Evolutionary conservation across 2,797 vertebrate genomes (phyloP).

Genomic region (Cyprinella venusta): DNA sequence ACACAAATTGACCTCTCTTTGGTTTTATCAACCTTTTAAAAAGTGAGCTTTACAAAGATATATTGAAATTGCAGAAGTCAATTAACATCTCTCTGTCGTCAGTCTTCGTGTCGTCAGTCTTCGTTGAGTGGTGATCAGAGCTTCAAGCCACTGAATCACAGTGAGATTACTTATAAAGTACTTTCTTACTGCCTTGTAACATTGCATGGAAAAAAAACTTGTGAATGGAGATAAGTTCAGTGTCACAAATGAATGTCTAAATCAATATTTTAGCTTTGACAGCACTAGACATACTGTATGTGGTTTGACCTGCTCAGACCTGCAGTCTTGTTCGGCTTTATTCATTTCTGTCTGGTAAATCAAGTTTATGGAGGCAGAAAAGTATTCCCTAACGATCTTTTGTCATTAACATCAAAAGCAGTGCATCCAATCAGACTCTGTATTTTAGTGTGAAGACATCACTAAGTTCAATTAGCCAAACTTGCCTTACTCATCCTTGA

Average conservation of each 20-base stretch:
- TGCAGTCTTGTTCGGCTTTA: constrained; percentile 2
- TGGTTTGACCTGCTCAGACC: constrained; percentile 9
- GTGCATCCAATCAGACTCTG: neutral
- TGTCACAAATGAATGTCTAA: constrained; percentile 22
- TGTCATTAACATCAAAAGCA: constrained; percentile 2
- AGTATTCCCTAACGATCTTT: neutral
- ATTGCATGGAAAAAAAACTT: neutral
- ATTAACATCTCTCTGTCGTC: constrained; percentile 17
- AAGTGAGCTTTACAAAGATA: neutral
- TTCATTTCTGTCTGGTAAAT: constrained; percentile 16
- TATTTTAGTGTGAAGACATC: neutral
- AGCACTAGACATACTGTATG: neutral
- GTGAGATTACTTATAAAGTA: constrained; percentile 19
- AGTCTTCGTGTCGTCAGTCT: neutral
- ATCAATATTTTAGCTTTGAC: constrained; percentile 38
- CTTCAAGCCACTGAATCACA: constrained; percentile 16
- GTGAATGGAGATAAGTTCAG: constrained; percentile 27
- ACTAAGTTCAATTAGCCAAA: neutral
- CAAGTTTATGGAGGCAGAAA: neutral
- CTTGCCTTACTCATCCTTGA: neutral
- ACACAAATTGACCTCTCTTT: constrained; percentile 34
- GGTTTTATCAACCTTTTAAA: constrained; percentile 32
- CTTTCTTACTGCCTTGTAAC: neutral
- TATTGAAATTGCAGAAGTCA: constrained; percentile 29
- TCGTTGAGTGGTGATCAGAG: constrained; percentile 23